Evolutionary conservation across 2,797 vertebrate genomes (phyloP), one percentile per base, ranked within the genome.

Genomic region (Sebastes oblongus): DNA sequence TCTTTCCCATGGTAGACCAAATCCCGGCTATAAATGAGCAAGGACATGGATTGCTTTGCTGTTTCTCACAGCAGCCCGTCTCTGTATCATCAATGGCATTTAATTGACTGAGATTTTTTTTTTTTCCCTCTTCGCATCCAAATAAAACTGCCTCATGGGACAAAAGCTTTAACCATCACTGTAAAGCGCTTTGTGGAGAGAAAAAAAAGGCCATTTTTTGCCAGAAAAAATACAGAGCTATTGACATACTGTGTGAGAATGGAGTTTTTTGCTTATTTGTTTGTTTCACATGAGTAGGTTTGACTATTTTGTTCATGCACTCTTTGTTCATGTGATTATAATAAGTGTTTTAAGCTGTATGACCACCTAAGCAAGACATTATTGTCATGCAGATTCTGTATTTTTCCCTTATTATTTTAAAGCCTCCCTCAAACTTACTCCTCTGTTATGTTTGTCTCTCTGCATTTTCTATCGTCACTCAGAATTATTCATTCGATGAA

Each of bases 31-130:
- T 82, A 90, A 94, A 92, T 91, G 88, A 93, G 87, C 34, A 39
- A 70, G 86, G 83, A 86, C 85, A 86, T 77, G 84, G 88, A 91
- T 88, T 81, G 76, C 85, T 66, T 71, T 73, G 68, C 86, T 59
- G 14, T 91, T 62, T 85, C 82, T 89, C 90, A 81, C 89, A 89
- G 86, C 90, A 79, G 89, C 77, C 66, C 25, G 34, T 84, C 83
- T 91, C 83, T 80, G 84, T 86, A 82, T 93, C 91, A 94, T 94
- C 89, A 93, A 89, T 91, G 89, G 86, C 82, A 82, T 94, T 95
- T 94, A 94, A 94, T 91, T 93, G 94, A 92, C 80, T 84, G 83
- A 80, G 88, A 94, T 84, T 89, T 82, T 75, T 90, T 81, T 81
- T 91, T 82, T 79, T 82, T 61, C 83, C 80, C 83, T 81, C 56